These are phyloP conservation scores for Sarcophaga carnaria DNA, from an alignment of 2,888 invertebrate species.

Conservation along the genomic window DNA sequence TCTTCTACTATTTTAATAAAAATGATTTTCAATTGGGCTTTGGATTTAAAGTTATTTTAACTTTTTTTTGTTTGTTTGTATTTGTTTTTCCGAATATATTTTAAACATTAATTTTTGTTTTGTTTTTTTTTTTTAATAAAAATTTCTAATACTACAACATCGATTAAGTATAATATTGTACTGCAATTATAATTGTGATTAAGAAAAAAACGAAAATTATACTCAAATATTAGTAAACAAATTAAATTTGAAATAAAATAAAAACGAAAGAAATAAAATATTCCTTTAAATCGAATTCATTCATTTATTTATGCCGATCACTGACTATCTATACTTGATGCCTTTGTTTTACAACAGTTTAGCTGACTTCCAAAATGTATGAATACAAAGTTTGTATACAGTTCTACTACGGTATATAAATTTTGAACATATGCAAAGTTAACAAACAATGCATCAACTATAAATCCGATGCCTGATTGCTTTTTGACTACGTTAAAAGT, in stretches of 20 bases:
- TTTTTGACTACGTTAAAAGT: no score
- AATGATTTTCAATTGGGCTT: no score
- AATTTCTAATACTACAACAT: slow-evolving; percentile 65
- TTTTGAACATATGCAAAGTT: no score
- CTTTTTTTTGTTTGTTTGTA: neutral
- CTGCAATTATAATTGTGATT: slow-evolving; percentile 35
- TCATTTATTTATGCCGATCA: no score
- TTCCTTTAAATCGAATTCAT: neutral
- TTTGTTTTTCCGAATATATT: neutral
- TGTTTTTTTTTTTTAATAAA: slow-evolving; percentile 38
- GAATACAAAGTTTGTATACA: no score
- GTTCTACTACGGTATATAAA: no score
- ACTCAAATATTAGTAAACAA: neutral
- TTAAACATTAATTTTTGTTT: slow-evolving; percentile 20
- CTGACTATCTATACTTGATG: no score
- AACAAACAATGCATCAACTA: no score
- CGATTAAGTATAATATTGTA: slow-evolving; percentile 49
- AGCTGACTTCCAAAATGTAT: no score
- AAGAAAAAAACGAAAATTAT: neutral
- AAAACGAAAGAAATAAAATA: slow-evolving; percentile 11
- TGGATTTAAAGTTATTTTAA: neutral
- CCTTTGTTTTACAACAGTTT: no score
- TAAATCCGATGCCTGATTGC: no score
- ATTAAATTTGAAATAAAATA: neutral
- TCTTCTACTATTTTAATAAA: no score